These are phyloP conservation scores for Atractosteus spatula DNA, from an alignment of 2,113 vertebrate genomes.

Conservation along the genomic window DNA sequence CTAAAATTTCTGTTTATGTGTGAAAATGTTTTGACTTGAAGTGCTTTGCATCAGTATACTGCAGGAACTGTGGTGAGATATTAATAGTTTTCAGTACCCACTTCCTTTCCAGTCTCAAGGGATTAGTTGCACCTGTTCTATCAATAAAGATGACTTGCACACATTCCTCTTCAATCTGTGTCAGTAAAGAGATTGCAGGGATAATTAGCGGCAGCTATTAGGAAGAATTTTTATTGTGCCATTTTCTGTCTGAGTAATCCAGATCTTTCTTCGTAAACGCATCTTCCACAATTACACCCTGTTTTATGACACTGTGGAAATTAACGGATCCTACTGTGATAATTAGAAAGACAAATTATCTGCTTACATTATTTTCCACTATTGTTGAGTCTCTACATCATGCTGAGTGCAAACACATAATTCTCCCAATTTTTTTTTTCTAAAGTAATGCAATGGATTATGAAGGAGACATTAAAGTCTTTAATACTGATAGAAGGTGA, in stretches of 20 bases:
- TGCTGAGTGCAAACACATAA: neutral
- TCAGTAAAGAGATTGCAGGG: neutral
- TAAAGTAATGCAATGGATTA: neutral
- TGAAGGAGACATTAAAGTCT: neutral
- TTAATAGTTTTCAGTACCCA: too few species aligned
- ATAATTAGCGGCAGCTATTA: neutral
- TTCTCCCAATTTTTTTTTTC: neutral
- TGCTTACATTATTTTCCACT: slow-evolving; percentile 5
- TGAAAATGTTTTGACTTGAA: too few species aligned
- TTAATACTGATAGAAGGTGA: neutral
- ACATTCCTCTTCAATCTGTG: neutral
- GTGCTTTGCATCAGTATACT: too few species aligned
- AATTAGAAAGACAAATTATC: slow-evolving; percentile 3
- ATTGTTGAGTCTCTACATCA: neutral
- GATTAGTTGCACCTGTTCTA: neutral
- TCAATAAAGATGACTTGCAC: neutral
- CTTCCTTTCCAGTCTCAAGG: too few species aligned
- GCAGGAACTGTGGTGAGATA: too few species aligned
- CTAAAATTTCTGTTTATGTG: too few species aligned
- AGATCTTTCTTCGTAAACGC: slow-evolving; percentile 2
- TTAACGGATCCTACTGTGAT: slow-evolving; percentile 1
- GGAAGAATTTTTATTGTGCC: neutral
- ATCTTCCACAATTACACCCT: neutral
- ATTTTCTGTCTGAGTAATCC: neutral
- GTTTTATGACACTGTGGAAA: slow-evolving; percentile 1